Percentiles rank a stretch among this genome's conserved stretches.
phyloP scores from a whole-genome alignment of 1,140 invertebrate genomes.

The Ceratoteleas bidentatus region DNA sequence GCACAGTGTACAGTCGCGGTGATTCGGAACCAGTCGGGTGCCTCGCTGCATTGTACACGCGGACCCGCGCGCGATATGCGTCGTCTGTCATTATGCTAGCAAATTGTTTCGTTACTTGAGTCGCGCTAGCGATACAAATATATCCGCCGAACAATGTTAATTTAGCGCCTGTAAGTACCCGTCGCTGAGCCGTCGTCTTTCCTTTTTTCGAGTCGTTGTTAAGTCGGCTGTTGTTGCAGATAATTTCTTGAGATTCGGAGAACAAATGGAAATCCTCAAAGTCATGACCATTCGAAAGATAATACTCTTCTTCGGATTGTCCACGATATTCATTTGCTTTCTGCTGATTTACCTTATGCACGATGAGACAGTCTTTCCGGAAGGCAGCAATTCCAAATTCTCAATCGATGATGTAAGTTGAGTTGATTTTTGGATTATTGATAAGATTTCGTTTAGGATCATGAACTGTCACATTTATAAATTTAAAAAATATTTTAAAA shows the following conservation, averaged over 20 bases:
- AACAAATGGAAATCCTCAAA: conserved; percentile 37
- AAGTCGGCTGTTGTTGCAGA: not conserved
- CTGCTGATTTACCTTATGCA: conserved; percentile 51
- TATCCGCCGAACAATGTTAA: conserved; percentile 1
- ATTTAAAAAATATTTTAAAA: not conserved
- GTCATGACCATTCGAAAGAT: conserved; percentile 44
- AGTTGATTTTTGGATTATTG: not conserved
- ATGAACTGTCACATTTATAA: not conserved
- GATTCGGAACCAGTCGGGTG: too few relatives aligned
- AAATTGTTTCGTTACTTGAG: not conserved
- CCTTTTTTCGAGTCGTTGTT: not conserved
- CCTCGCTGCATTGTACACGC: too few relatives aligned
- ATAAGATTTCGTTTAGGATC: too few relatives aligned
- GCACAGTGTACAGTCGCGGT: too few relatives aligned
- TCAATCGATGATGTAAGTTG: conserved; percentile 43
- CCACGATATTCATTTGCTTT: conserved; percentile 44
- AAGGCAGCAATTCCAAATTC: conserved; percentile 34
- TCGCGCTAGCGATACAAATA: not conserved
- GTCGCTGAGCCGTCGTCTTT: not conserved
- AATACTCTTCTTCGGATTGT: conserved; percentile 33
- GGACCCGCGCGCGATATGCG: too few relatives aligned
- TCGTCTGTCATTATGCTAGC: not conserved
- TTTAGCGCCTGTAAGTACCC: not conserved
- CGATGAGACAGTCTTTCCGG: conserved; percentile 39
- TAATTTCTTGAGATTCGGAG: not conserved